Conservation (phyloP, 64 coral and sea anemone species). For the Montipora cactus region DNA sequence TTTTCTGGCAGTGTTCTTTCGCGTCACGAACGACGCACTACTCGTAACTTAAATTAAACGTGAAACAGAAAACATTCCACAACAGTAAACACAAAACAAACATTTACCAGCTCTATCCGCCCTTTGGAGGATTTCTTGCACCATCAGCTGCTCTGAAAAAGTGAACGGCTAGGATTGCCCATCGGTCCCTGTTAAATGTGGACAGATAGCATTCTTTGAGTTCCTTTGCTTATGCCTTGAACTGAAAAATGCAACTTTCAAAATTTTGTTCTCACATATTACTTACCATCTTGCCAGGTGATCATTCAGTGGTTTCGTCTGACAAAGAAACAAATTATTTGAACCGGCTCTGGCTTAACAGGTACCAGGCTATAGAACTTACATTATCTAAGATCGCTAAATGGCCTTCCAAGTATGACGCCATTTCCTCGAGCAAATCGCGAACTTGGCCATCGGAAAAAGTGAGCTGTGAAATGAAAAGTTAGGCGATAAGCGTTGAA, state of each 20-base stretch:
- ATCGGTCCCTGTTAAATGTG: slow-evolving; percentile 15
- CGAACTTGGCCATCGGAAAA: slow-evolving; percentile 4
- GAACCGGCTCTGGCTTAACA: slow-evolving; percentile 18
- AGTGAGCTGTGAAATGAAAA: not conserved
- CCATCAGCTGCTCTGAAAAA: not conserved
- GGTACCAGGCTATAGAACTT: slow-evolving; percentile 2
- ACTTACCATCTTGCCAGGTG: slow-evolving; percentile 29
- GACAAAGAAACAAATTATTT: slow-evolving; percentile 24
- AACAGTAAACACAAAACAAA: slow-evolving; percentile 14
- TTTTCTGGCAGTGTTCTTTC: no score
- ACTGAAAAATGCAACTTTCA: slow-evolving; percentile 18
- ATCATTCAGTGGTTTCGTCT: slow-evolving; percentile 29
- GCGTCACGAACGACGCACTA: no score
- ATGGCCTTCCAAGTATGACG: slow-evolving; percentile 16
- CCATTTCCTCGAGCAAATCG: slow-evolving; percentile 32
- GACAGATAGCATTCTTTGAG: slow-evolving; percentile 24
- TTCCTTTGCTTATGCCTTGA: slow-evolving; percentile 24
- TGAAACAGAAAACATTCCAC: not conserved
- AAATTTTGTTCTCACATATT: slow-evolving; percentile 8
- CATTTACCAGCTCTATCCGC: slow-evolving; percentile 1
- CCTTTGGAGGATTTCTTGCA: not conserved
- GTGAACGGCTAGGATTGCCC: not conserved
- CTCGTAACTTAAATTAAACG: not conserved
- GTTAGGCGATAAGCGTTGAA: not conserved
- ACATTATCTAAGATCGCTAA: slow-evolving; percentile 31